Conservation (phyloP, 2,888 invertebrate genomes). For the Pristionchus fissidentatus region DNA sequence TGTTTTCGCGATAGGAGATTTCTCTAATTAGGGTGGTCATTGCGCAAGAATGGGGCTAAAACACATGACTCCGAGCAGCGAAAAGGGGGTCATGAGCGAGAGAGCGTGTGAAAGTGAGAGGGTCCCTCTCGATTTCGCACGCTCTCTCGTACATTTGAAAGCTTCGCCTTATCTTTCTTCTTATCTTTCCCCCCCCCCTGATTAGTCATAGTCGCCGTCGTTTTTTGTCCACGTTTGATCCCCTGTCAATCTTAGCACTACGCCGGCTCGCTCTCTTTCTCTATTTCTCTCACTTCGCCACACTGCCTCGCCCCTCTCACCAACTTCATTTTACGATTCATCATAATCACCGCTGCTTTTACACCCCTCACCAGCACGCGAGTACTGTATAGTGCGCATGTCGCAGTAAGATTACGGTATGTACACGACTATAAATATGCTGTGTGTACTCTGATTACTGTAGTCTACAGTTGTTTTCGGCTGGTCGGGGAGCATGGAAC, state of each 20-base stretch:
- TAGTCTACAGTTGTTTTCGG: neutral
- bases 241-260: neutral
- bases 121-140: no score
- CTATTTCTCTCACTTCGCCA: no score
- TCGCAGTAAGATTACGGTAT: slow-evolving; percentile 23
- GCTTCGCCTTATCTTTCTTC: neutral
- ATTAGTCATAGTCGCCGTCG: neutral
- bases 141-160: no score
- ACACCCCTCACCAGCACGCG: no score
- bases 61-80: no score
- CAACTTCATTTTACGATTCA: neutral
- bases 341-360: neutral
- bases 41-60: slow-evolving; percentile 24
- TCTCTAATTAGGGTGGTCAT: no score
- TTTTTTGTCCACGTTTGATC: slow-evolving; percentile 29
- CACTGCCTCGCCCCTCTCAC: neutral
- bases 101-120: no score
- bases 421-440: neutral
- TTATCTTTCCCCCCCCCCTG: slow-evolving; percentile 19
- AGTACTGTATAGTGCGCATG: slow-evolving; percentile 1
- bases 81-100: no score
- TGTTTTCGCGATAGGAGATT: neutral
- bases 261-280: neutral
- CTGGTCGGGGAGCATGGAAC: neutral
- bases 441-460: neutral